These are phyloP conservation scores for Calliphora vomitoria DNA, from an alignment of 2,888 invertebrate genomes.

Conservation along the genomic window DNA sequence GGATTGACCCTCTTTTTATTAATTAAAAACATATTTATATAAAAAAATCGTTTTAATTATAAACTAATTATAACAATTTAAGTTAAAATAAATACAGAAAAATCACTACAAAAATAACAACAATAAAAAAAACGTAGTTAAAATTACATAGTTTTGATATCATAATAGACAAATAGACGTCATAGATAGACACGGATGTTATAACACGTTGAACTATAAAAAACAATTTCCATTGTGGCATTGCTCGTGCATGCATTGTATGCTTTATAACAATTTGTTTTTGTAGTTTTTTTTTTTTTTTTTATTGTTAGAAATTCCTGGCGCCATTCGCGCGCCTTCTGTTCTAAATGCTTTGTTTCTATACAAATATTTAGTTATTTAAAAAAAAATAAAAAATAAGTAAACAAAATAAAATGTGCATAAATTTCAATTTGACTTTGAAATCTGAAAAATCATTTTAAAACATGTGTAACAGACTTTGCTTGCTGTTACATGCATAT, in stretches of 20 bases:
- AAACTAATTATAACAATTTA: slow-evolving; percentile 62
- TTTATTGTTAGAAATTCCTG: slow-evolving; percentile 57
- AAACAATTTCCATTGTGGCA: slow-evolving; percentile 37
- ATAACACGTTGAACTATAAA: slow-evolving; percentile 49
- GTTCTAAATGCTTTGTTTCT: slow-evolving; percentile 29
- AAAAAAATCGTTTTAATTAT: slow-evolving; percentile 48
- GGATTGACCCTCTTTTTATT: slow-evolving; percentile 28
- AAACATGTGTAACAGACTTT: slow-evolving; percentile 19
- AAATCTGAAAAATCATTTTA: slow-evolving; percentile 15
- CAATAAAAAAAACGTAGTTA: background rate
- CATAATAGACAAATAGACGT: slow-evolving; percentile 58
- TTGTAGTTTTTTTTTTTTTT: slow-evolving; percentile 26
- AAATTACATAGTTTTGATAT: slow-evolving; percentile 47
- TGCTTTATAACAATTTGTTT: background rate
- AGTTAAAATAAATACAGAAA: slow-evolving; percentile 13
- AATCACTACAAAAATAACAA: slow-evolving; percentile 16
- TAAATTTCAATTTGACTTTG: slow-evolving; percentile 59
- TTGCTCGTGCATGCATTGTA: slow-evolving; percentile 21
- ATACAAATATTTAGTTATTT: background rate
- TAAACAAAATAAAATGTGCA: slow-evolving; percentile 22
- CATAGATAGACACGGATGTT: slow-evolving; percentile 70
- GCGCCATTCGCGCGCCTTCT: slow-evolving; percentile 64
- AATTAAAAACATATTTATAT: background rate
- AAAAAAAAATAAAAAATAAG: too few species aligned
- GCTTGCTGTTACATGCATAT: too few species aligned